phyloP scores from a whole-genome alignment of 2,888 invertebrate genomes.

The Eilema griseolum region DNA sequence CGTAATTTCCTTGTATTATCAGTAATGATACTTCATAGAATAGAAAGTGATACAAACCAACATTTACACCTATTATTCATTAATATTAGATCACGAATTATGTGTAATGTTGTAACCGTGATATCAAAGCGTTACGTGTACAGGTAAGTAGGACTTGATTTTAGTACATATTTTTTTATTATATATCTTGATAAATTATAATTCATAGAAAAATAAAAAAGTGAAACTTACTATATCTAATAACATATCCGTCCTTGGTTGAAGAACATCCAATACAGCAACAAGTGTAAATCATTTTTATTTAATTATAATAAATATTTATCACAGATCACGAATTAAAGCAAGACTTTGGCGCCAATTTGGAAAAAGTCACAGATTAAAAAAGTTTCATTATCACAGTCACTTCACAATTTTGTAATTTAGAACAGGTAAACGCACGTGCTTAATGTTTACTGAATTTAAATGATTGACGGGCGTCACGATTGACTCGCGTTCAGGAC shows the following conservation, averaged over 20 bases:
- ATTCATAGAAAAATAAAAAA: not conserved
- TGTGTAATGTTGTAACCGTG: conserved; percentile 18
- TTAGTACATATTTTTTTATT: not conserved
- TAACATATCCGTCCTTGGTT: conserved; percentile 58
- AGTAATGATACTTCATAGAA: conserved; percentile 37
- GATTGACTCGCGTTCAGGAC: conserved; percentile 64
- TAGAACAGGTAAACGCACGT: conserved; percentile 53
- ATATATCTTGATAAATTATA: not conserved
- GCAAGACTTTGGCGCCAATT: conserved; percentile 63
- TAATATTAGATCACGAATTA: conserved; percentile 48
- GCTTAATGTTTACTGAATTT: conserved; percentile 44
- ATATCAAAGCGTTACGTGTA: conserved; percentile 25
- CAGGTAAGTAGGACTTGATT: not conserved
- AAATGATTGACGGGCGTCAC: conserved; percentile 41
- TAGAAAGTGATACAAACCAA: conserved; percentile 39
- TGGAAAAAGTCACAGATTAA: conserved; percentile 28
- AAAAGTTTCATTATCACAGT: conserved; percentile 52
- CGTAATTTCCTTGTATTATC: conserved; percentile 46
- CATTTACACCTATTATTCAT: conserved; percentile 29
- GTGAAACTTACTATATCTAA: conserved; percentile 66
- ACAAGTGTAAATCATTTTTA: conserved; percentile 65
- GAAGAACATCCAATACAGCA: conserved; percentile 70
- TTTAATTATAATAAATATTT: conserved; percentile 51
- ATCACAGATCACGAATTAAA: conserved; percentile 72
- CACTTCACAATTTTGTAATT: conserved; percentile 62